Evolutionary conservation across 1,140 invertebrate genomes (phyloP), one percentile per base, ranked within the genome.

Genomic region (Polyergus mexicanus): DNA sequence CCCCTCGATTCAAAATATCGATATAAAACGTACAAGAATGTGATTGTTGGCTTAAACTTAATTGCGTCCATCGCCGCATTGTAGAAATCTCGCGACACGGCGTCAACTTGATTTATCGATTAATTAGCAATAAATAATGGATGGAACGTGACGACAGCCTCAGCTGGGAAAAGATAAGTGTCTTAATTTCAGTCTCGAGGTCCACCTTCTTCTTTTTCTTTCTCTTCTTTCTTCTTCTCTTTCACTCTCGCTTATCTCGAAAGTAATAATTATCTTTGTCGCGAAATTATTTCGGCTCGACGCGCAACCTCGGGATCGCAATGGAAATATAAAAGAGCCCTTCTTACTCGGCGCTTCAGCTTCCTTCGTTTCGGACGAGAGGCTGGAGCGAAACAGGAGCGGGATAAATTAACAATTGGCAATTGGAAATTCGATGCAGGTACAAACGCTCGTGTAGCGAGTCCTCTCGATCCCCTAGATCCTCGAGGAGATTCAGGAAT

Each of bases 111-210:
- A 28, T 88, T 89, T 89, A 89, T 76, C 63, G 81, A 86, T 83
- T 84, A 90, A 90, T 88, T 86, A 91, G 78, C 84, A 88, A 85
- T 84, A 89, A 69, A 58, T 89, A 91, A 89, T 93, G 92, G 92
- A 93, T 93, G 92, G 92, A 92, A 89, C 86, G 69, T 89, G 80
- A 68, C 90, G 83, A 92, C 91, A 91, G 90, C 89, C 90, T 90
- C 88, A 86, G 83, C 74, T 77, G 86, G 65, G 75, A 85, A 84
- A 85, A 83, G 87, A 80, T 88, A 89, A 92, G 89, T 91, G 91
- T 92, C 89, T 87, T 56, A 51, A 77, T 89, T 56, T 90, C 90
- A 91, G 91, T 91, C 80, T 92, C 87, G 86, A 76, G n/a, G n/a
- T n/a, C 89, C 81, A 69, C 75, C 8, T 19, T 51, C 25, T 22